phyloP scores from a whole-genome alignment of 2,888 invertebrate species.

The Synanthedon formicaeformis region DNA sequence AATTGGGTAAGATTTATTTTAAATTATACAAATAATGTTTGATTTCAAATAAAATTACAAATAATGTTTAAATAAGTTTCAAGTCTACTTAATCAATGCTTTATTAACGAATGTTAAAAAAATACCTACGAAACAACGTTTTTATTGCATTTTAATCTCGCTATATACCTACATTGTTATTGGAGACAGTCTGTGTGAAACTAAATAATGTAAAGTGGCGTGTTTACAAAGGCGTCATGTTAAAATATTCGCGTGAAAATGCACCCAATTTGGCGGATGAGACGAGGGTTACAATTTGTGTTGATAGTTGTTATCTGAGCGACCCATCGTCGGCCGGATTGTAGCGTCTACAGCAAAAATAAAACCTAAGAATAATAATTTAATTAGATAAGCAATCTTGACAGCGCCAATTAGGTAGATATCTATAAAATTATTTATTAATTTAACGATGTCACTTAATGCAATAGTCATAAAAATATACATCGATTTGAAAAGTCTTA shows the following conservation, averaged over 20 bases:
- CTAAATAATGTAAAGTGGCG: slow-evolving; percentile 25
- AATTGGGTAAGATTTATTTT: too few species aligned
- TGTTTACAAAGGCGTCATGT: slow-evolving; percentile 42
- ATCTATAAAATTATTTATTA: slow-evolving; percentile 9
- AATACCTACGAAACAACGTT: neutral
- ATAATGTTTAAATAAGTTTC: too few species aligned
- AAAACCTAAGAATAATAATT: neutral
- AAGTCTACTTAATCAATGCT: too few species aligned
- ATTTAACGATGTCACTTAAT: slow-evolving; percentile 6
- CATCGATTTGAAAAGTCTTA: slow-evolving; percentile 9
- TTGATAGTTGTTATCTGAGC: slow-evolving; percentile 56
- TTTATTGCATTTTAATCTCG: neutral
- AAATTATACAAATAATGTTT: too few species aligned
- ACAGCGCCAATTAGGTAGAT: neutral
- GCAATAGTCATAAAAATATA: too few species aligned
- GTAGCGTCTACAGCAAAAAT: slow-evolving; percentile 39
- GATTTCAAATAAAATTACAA: too few species aligned
- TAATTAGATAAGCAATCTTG: slow-evolving; percentile 6
- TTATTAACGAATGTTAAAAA: neutral
- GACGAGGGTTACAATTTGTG: slow-evolving; percentile 62
- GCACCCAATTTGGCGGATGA: slow-evolving; percentile 61
- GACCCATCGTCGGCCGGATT: slow-evolving; percentile 32
- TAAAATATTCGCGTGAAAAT: slow-evolving; percentile 56
- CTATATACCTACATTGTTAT: neutral
- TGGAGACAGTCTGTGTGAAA: neutral